Conservation (phyloP, 2,113 vertebrate genomes). For the Syrrhaptes paradoxus region DNA sequence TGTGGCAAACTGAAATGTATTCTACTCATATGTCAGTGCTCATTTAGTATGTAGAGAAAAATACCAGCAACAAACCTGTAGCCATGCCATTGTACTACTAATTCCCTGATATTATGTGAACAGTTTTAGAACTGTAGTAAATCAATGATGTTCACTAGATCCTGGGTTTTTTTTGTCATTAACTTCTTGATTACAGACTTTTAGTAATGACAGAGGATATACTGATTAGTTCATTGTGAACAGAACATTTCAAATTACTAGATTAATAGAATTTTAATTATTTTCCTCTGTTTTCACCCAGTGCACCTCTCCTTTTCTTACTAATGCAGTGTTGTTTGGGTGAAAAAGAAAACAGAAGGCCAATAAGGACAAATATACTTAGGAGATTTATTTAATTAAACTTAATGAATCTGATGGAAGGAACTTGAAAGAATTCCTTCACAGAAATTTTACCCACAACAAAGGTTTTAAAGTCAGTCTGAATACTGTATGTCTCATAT, state of each 20-base stretch:
- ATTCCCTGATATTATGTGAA: neutral
- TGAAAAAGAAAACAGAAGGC: neutral
- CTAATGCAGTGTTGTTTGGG: neutral
- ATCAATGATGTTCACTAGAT: neutral
- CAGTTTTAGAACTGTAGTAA: neutral
- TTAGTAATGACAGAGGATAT: neutral
- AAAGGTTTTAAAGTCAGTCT: neutral
- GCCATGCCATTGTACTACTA: neutral
- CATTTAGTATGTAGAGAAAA: neutral
- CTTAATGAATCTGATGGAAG: neutral
- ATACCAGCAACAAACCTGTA: neutral
- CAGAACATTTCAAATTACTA: neutral
- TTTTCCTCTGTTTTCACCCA: neutral
- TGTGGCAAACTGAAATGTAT: neutral
- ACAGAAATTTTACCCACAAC: neutral
- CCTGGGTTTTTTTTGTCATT: neutral
- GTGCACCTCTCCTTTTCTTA: neutral
- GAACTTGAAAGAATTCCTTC: neutral
- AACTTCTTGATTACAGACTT: neutral
- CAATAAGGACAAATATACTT: neutral
- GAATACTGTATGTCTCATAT: neutral
- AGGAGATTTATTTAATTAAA: neutral
- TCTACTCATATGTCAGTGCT: neutral
- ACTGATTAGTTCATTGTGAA: neutral
- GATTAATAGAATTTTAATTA: neutral